Evolutionary conservation across 2,113 vertebrate genomes (phyloP), one percentile per base, ranked within the genome.

Genomic region (Heteronetta atricapilla): DNA sequence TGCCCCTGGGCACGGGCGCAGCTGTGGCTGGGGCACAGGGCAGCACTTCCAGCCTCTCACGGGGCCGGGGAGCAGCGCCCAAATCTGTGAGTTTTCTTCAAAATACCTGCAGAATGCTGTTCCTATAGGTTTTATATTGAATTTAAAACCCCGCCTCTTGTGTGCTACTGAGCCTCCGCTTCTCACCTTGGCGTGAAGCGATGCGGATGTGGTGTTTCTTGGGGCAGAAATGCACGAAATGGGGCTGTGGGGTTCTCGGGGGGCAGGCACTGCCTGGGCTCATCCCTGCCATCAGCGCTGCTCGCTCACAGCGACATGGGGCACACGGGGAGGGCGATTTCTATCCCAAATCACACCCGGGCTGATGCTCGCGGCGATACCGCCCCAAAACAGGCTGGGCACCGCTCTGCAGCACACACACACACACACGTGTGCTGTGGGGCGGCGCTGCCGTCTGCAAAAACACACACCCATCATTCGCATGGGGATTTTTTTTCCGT

Each of bases 341-440:
- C 69, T 44, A 28, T 0, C 38, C 3, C 26, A 22, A 13, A 28
- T 4, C 18, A 2, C 8, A 0, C 42, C 6, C 2, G 14, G 53
- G 44, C 31, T 8, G 46, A 3, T 8, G 9, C 22, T 28, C 11
- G 17, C 44, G 1, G 58, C 11, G 38, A 8, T 29, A 70, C 42
- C 6, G 8, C 36, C 2, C 91, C 82, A 0, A 12, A 40, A 21
- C 0, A 14, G 42, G 26, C 9, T 76, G 8, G 4, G 0, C 3
- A 11, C 12, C 1, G 6, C 25, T n/a, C 5, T 1, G 13, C 72
- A n/a, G 4, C 29, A n/a, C 16, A 31, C 1, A 0, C 16, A 31
- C 0, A n/a, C 16, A 31, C 1, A 0, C 16, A 31, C 0, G 0
- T 1, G 2, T 0, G n/a, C 6, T 2, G 52, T 3, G 58, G 15